Evolutionary conservation across 2,113 vertebrate genomes (phyloP).

Genomic region (Chamaetylas fuelleborni): DNA sequence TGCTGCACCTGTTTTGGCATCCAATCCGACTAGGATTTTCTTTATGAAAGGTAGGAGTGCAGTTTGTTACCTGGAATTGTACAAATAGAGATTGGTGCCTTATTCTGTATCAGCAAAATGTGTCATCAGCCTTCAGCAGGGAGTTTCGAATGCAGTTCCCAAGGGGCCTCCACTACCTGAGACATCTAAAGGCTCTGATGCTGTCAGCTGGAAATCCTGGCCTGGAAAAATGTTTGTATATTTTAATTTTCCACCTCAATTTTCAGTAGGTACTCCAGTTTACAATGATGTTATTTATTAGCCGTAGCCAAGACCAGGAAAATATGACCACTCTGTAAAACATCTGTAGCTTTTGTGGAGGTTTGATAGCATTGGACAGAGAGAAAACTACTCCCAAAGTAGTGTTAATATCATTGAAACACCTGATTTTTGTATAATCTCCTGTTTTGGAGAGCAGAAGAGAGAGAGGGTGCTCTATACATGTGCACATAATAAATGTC

Average conservation of each 20-base stretch:
- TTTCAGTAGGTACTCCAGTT: not conserved
- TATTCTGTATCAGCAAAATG: not conserved
- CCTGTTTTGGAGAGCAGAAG: not conserved
- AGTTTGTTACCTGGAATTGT: not conserved
- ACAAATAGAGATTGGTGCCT: not conserved
- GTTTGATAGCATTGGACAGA: not conserved
- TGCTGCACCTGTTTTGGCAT: not conserved
- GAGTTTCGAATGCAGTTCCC: not conserved
- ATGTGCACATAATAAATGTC: conserved; percentile 48
- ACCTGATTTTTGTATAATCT: conserved; percentile 28
- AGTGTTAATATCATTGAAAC: not conserved
- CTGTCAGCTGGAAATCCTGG: not conserved
- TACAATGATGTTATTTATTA: not conserved
- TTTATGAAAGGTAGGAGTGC: not conserved
- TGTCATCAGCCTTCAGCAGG: not conserved
- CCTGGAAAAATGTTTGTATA: not conserved
- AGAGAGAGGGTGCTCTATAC: not conserved
- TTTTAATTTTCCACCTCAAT: not conserved
- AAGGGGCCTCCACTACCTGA: not conserved
- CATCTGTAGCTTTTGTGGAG: not conserved
- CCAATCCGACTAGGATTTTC: not conserved
- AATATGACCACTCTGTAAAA: not conserved
- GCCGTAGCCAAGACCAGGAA: not conserved
- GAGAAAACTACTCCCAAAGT: not conserved
- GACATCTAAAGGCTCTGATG: not conserved